Evolutionary conservation across 1,140 invertebrate species (phyloP).

Genomic region (Drosophila kurseongensis): DNA sequence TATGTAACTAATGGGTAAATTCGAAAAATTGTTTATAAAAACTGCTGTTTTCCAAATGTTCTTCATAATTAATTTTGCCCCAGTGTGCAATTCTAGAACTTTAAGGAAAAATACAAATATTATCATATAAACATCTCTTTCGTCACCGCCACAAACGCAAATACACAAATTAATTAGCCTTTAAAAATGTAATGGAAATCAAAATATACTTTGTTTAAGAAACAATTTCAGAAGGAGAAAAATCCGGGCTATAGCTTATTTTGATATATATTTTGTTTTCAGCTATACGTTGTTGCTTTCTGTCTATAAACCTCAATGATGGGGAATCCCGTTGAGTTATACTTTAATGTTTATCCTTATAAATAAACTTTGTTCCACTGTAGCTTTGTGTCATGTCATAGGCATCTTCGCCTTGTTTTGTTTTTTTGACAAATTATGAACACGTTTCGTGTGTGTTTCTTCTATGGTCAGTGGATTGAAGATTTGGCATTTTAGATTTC

Average conservation of each 20-base stretch:
- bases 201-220: not conserved
- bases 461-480: not conserved
- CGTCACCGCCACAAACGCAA: constrained; percentile 7
- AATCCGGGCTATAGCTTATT: too few species aligned
- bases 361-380: constrained; percentile 12
- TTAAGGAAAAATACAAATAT: not conserved
- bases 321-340: too few species aligned
- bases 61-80: not conserved
- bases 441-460: constrained; percentile 44
- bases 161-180: constrained; percentile 14
- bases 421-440: constrained; percentile 62
- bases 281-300: too few species aligned
- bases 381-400: constrained; percentile 11
- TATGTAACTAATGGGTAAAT: too few species aligned
- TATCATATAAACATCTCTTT: constrained; percentile 22
- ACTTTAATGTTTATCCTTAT: not conserved
- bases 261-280: too few species aligned
- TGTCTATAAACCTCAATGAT: too few species aligned
- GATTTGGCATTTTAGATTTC: constrained; percentile 10
- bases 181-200: constrained; percentile 14
- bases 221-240: not conserved
- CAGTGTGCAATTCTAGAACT: constrained; percentile 6
- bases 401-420: constrained; percentile 17
- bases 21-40: too few species aligned
- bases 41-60: too few species aligned